Conservation (phyloP, 2,113 vertebrate genomes). For the Castor canadensis region DNA sequence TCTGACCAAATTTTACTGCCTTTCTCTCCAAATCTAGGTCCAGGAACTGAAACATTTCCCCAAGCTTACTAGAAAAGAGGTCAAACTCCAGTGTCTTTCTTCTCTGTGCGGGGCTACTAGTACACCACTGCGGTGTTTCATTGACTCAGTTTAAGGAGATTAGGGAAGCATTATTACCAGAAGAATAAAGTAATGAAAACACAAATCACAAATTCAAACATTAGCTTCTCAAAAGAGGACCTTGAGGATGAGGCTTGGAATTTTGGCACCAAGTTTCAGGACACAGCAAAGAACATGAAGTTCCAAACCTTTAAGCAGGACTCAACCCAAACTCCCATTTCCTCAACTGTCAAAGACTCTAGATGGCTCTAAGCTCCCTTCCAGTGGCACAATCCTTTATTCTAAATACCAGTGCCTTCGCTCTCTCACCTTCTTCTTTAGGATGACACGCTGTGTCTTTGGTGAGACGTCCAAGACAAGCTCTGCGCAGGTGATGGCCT, state of each 20-base stretch:
- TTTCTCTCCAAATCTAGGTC: neutral
- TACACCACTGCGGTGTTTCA: neutral
- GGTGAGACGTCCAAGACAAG: slow-evolving; percentile 96
- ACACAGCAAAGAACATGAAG: neutral
- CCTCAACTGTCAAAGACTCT: neutral
- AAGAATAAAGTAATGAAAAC: neutral
- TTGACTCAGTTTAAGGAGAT: neutral
- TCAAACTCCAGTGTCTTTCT: neutral
- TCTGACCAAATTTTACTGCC: neutral
- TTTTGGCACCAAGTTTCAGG: rapidly evolving
- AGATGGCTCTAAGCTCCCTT: rapidly evolving
- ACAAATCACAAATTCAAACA: neutral
- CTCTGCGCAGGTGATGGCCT: slow-evolving; percentile 87
- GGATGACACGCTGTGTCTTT: slow-evolving; percentile 95
- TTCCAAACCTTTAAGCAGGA: neutral
- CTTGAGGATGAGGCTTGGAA: neutral
- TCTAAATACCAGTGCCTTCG: too few relatives aligned
- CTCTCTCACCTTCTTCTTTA: slow-evolving; percentile 94
- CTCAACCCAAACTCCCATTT: rapidly evolving
- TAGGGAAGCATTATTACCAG: neutral
- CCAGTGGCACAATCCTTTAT: neutral
- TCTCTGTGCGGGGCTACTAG: too few relatives aligned
- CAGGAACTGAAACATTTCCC: neutral
- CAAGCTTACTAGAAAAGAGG: neutral
- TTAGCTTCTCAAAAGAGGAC: neutral